A percentile compares a stretch with the other conserved stretches of the same genome.
These are phyloP conservation scores for Varanus salvator DNA, from an alignment of 2,113 vertebrate genomes.

Conservation along the genomic window DNA sequence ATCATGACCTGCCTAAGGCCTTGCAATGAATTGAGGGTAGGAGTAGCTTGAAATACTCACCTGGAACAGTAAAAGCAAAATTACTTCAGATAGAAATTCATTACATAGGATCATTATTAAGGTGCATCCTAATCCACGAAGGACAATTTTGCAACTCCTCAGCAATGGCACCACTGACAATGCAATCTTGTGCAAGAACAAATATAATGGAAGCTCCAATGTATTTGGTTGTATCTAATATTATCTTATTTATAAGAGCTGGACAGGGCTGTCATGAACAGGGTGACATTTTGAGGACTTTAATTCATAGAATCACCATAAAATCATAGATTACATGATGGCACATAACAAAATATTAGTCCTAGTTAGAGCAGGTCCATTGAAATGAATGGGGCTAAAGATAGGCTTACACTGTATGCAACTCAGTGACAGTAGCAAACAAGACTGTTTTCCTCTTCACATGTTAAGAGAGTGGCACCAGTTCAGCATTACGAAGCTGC, in stretches of 20 bases:
- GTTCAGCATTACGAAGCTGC: slow-evolving; percentile 32
- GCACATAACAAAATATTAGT: no score
- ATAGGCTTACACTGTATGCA: no score
- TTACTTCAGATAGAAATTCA: neutral
- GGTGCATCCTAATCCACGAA: neutral
- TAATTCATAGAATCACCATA: no score
- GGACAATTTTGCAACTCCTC: neutral
- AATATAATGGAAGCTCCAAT: slow-evolving; percentile 5
- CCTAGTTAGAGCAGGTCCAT: no score
- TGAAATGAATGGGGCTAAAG: no score
- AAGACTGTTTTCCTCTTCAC: slow-evolving; percentile 14
- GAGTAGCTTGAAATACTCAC: neutral
- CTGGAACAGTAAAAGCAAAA: neutral
- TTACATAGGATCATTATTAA: neutral
- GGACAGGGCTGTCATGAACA: no score
- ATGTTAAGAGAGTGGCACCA: slow-evolving; percentile 2
- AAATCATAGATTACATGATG: no score
- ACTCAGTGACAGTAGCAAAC: neutral
- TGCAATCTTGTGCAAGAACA: slow-evolving; percentile 42
- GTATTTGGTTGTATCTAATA: neutral
- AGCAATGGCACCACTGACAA: slow-evolving; percentile 27
- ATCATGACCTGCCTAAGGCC: neutral
- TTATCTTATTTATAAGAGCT: no score
- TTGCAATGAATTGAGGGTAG: neutral
- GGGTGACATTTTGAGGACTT: no score